Evolutionary conservation across 1,140 invertebrate species (phyloP).

Genomic region (Drosophila sulfurigaster): DNA sequence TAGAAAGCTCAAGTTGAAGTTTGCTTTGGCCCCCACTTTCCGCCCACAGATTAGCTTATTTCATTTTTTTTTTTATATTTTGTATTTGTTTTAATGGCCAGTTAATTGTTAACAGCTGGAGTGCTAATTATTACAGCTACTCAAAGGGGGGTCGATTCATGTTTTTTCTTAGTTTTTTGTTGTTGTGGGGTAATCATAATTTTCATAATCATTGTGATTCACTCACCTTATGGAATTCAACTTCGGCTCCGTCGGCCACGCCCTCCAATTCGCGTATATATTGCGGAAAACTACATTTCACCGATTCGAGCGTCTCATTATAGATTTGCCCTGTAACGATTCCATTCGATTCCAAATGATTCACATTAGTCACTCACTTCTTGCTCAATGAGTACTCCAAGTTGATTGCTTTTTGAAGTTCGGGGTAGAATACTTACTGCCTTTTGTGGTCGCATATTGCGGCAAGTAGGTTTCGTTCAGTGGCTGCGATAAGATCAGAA

Average conservation of each 20-base stretch:
- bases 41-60: conserved; percentile 9
- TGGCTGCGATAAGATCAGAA: conserved; percentile 87
- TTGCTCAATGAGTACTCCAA: conserved; percentile 1
- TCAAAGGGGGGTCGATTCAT: background rate
- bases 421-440: conserved; percentile 84
- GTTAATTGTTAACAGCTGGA: conserved; percentile 59
- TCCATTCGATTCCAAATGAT: conserved; percentile 12
- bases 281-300: conserved; percentile 90
- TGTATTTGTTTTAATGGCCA: conserved; percentile 60
- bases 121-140: conserved; percentile 38
- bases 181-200: too few species aligned
- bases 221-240: conserved; percentile 92
- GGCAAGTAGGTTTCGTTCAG: conserved; percentile 90
- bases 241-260: conserved; percentile 92
- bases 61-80: conserved; percentile 28
- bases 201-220: background rate
- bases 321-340: conserved; percentile 86
- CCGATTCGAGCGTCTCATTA: conserved; percentile 89
- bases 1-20: conserved; percentile 48
- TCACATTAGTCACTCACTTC: conserved; percentile 23
- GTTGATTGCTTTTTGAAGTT: background rate
- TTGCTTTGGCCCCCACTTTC: conserved; percentile 9
- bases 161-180: background rate
- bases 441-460: conserved; percentile 89
- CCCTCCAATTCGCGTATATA: conserved; percentile 94